These are phyloP conservation scores for Bradypus variegatus DNA, from an alignment of 2,797 vertebrate genomes.

Conservation along the genomic window DNA sequence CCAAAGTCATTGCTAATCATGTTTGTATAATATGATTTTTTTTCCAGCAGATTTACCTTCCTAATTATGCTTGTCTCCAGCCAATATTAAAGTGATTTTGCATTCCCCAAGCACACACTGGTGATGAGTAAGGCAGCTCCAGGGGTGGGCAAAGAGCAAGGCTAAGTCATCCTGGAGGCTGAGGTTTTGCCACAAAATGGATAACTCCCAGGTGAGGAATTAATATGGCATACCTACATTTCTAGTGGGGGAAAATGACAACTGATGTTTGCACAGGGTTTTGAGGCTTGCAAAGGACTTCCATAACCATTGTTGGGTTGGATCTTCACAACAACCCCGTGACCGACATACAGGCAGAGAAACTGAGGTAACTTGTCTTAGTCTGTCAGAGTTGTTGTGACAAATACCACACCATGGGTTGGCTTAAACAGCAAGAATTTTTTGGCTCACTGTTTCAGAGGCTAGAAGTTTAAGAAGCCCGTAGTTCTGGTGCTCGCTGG, in stretches of 20 bases:
- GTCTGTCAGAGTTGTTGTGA: no score
- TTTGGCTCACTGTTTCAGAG: no score
- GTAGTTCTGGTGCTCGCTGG: no score
- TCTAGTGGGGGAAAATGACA: neutral
- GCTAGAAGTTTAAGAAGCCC: no score
- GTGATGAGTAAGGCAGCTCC: conserved; percentile 7
- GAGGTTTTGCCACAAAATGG: conserved; percentile 23
- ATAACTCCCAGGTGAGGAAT: conserved; percentile 14
- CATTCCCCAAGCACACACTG: conserved; percentile 21
- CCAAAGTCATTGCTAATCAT: conserved; percentile 62
- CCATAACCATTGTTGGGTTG: neutral
- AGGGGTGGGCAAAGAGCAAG: neutral
- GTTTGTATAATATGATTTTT: conserved; percentile 61
- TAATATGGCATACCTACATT: neutral
- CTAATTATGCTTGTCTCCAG: conserved; percentile 62
- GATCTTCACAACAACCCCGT: neutral
- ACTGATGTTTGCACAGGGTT: neutral
- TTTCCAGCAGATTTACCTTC: conserved; percentile 63
- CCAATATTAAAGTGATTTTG: conserved; percentile 64
- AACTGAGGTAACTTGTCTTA: neutral
- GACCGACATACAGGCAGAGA: neutral
- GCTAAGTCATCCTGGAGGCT: conserved; percentile 1
- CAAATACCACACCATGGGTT: no score
- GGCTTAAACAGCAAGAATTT: no score
- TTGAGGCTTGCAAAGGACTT: neutral